Percentiles rank a stretch among this genome's conserved stretches.
Conservation (phyloP, 2,888 invertebrate species). For the Ypsolopha scabrella region DNA sequence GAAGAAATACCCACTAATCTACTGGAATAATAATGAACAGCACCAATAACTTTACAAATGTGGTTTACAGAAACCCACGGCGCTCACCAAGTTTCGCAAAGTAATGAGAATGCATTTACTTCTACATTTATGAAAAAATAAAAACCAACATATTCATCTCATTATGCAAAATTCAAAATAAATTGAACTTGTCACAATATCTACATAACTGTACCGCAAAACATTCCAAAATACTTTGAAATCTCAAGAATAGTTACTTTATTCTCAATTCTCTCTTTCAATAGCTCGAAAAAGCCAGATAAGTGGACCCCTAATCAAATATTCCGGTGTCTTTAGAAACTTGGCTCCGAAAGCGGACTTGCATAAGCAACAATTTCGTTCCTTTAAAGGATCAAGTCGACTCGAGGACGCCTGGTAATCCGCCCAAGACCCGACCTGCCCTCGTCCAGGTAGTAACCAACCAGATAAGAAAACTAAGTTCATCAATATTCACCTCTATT, state of each 20-base stretch:
- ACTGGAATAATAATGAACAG: no score
- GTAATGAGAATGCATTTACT: not conserved
- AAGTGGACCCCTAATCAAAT: constrained; percentile 56
- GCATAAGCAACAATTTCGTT: constrained; percentile 58
- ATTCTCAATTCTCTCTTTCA: constrained; percentile 35
- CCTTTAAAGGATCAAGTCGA: constrained; percentile 53
- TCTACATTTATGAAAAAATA: not conserved
- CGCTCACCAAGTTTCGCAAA: no score
- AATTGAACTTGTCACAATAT: not conserved
- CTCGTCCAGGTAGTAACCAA: constrained; percentile 5
- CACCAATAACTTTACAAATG: no score
- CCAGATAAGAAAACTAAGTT: no score
- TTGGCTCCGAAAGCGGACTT: constrained; percentile 32
- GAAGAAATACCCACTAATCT: no score
- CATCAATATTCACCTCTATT: no score
- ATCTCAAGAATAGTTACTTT: constrained; percentile 24
- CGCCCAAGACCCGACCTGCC: constrained; percentile 33
- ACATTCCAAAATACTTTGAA: constrained; percentile 1
- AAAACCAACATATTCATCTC: not conserved
- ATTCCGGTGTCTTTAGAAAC: constrained; percentile 28
- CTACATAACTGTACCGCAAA: constrained; percentile 11
- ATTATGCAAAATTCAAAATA: not conserved
- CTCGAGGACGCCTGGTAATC: constrained; percentile 52
- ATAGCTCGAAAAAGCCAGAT: constrained; percentile 50
- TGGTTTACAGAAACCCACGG: no score